Percentiles rank a stretch among this genome's conserved stretches.
Conservation (phyloP, 2,113 vertebrate genomes). For the Athene cunicularia region DNA sequence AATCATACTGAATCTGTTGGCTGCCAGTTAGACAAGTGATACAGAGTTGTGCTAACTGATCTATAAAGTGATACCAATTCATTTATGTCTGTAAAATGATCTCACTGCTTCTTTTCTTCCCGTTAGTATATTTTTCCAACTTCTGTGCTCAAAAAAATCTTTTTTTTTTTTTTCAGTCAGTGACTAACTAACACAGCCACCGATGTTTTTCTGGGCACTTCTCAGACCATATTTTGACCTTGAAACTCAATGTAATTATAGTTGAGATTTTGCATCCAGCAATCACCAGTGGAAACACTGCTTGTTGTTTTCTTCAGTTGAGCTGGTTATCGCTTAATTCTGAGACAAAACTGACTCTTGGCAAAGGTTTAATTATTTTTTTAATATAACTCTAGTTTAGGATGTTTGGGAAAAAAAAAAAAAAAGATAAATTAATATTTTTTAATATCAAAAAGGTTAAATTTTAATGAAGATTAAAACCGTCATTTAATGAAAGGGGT, state of each 20-base stretch:
- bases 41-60: not conserved
- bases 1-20: not conserved
- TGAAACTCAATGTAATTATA: not conserved
- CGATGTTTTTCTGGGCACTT: not conserved
- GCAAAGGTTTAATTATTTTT: not conserved
- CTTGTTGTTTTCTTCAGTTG: not conserved
- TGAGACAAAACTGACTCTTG: not conserved
- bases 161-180: not conserved
- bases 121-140: not conserved
- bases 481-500: accelerated
- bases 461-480: not conserved
- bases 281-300: not conserved
- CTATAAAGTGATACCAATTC: not conserved
- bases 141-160: not conserved
- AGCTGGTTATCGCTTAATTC: not conserved
- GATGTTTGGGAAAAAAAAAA: not conserved
- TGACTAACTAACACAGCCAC: not conserved
- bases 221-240: not conserved
- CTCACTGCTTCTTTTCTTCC: not conserved
- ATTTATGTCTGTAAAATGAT: not conserved
- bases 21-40: not conserved
- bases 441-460: not conserved
- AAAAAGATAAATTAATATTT: not conserved
- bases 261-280: not conserved
- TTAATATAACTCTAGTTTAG: not conserved